phyloP scores from a whole-genome alignment of 2,113 vertebrate species.

The Garra rufa region DNA sequence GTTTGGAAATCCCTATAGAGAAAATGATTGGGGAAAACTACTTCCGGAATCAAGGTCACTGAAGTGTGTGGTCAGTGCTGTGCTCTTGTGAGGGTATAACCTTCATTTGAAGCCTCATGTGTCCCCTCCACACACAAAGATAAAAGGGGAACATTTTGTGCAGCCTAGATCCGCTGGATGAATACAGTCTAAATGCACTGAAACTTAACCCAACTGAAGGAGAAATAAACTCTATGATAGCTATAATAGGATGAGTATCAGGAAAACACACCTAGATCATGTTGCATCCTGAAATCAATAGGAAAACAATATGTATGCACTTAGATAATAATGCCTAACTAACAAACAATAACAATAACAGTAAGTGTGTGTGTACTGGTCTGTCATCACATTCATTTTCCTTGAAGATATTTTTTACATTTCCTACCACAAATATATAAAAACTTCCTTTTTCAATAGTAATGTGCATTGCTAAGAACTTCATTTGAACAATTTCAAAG shows the following conservation, averaged over 20 bases:
- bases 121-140: not conserved
- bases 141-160: not conserved
- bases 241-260: not conserved
- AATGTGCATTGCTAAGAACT: too few relatives aligned
- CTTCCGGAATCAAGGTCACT: not conserved
- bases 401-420: too few relatives aligned
- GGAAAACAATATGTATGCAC: not conserved
- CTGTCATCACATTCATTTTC: too few relatives aligned
- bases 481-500: too few relatives aligned
- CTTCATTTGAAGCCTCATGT: not conserved
- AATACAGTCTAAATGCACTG: not conserved
- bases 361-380: too few relatives aligned
- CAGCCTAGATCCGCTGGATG: not conserved
- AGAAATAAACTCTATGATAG: not conserved
- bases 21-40: not conserved
- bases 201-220: not conserved
- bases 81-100: not conserved
- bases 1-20: not conserved
- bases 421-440: too few relatives aligned
- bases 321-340: too few relatives aligned
- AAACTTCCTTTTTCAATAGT: too few relatives aligned
- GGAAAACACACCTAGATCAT: not conserved
- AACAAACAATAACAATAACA: too few relatives aligned
- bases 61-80: not conserved
- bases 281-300: not conserved